phyloP scores from a whole-genome alignment of 2,113 vertebrate genomes.

The Procapra przewalskii region DNA sequence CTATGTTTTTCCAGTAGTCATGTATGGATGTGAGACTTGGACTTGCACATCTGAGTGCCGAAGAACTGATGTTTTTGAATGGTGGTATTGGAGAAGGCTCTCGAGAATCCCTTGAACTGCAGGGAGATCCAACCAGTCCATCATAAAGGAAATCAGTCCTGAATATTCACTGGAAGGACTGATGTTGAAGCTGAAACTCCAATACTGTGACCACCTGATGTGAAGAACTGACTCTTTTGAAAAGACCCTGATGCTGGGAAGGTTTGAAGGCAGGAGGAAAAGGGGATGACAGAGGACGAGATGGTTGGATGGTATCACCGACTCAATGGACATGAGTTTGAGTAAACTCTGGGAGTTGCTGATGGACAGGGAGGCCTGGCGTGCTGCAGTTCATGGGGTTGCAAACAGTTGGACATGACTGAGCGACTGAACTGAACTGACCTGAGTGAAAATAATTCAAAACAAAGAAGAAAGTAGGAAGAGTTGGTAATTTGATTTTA shows the following conservation, averaged over 20 bases:
- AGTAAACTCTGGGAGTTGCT: neutral
- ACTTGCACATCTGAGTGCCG: rapidly evolving
- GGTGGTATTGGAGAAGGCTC: neutral
- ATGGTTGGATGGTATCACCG: neutral
- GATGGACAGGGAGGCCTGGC: neutral
- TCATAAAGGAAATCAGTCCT: neutral
- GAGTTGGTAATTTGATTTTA: neutral
- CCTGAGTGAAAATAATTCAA: neutral
- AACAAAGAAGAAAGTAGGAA: neutral
- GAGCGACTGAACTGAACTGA: neutral
- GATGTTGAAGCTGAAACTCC: neutral
- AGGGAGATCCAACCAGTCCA: neutral
- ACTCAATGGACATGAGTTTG: neutral
- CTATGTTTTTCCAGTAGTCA: neutral
- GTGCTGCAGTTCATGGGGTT: neutral
- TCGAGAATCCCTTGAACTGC: neutral
- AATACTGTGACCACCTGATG: neutral
- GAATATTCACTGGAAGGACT: neutral
- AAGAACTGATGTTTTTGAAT: neutral
- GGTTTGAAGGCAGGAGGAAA: neutral
- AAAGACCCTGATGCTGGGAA: neutral
- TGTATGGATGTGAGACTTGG: neutral
- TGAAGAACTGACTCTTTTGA: neutral
- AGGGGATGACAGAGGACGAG: neutral
- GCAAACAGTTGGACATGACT: neutral